phyloP scores from a whole-genome alignment of 2,888 invertebrate species.

The Steinernema carpocapsae region DNA sequence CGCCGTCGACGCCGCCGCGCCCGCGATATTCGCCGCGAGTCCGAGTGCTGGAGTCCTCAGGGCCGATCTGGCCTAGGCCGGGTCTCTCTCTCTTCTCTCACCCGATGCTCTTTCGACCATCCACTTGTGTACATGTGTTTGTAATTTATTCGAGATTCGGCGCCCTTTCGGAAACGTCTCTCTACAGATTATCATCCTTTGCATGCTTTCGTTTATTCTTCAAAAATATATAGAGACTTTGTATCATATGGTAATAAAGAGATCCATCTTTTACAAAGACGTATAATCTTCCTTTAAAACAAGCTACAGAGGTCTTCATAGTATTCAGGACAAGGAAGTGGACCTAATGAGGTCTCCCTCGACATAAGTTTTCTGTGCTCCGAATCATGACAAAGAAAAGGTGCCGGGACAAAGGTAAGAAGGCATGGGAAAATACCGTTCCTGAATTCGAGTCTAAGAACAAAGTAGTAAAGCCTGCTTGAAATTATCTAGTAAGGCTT shows the following conservation, averaged over 20 bases:
- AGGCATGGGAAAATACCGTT: too few species aligned
- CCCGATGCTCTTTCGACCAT: conserved; percentile 24
- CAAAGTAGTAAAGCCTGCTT: too few species aligned
- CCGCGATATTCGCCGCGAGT: conserved; percentile 9
- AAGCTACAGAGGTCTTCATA: too few species aligned
- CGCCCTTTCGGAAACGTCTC: neutral
- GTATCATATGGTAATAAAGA: conserved; percentile 26
- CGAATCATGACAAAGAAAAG: too few species aligned
- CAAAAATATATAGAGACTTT: conserved; percentile 8
- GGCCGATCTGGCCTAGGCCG: neutral
- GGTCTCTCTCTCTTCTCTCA: neutral
- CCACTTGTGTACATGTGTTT: conserved; percentile 29
- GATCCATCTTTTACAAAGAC: too few species aligned
- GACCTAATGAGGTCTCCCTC: too few species aligned
- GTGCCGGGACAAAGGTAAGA: too few species aligned
- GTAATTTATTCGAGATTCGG: conserved; percentile 18
- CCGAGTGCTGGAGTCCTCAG: conserved; percentile 15
- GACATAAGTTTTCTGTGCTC: too few species aligned
- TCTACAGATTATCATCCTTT: neutral
- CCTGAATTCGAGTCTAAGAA: too few species aligned
- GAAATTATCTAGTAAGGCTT: too few species aligned
- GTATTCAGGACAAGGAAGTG: too few species aligned
- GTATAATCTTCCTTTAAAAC: too few species aligned
- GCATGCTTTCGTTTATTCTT: neutral
- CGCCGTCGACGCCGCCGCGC: neutral